These are phyloP conservation scores for Nymphalis urticae DNA, from an alignment of 2,888 invertebrate species.

Conservation along the genomic window DNA sequence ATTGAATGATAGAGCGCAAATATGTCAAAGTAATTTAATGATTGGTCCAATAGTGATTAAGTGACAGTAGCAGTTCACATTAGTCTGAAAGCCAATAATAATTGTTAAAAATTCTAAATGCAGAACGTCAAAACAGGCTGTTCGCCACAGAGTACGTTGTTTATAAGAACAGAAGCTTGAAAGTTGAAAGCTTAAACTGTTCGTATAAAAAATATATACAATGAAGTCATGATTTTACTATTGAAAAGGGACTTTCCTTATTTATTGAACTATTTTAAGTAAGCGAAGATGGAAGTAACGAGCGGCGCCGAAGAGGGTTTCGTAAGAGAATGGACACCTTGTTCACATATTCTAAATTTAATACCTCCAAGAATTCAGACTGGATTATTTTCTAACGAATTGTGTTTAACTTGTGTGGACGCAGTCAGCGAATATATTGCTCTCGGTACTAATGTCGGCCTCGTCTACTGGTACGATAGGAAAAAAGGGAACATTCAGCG, in stretches of 20 bases:
- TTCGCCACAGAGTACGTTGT: constrained; percentile 3
- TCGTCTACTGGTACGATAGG: constrained; percentile 93
- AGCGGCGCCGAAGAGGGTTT: constrained; percentile 75
- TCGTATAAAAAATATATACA: constrained; percentile 13
- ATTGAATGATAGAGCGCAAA: no score
- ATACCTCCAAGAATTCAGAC: constrained; percentile 88
- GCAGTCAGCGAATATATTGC: constrained; percentile 91
- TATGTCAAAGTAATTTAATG: background rate
- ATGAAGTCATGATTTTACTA: constrained; percentile 20
- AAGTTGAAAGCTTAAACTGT: background rate
- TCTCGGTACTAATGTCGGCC: constrained; percentile 91
- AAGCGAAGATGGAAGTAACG: constrained; percentile 64
- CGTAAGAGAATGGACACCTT: constrained; percentile 90
- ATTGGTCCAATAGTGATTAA: background rate
- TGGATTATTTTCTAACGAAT: constrained; percentile 88
- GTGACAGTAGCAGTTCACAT: no score
- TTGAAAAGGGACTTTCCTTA: background rate
- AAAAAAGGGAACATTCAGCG: constrained; percentile 88
- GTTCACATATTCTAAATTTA: constrained; percentile 87
- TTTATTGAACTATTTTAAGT: background rate
- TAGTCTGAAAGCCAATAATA: background rate
- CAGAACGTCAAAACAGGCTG: constrained; percentile 4
- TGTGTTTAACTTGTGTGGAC: constrained; percentile 91
- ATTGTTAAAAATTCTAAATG: background rate
- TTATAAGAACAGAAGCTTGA: background rate